phyloP scores from a whole-genome alignment of 2,888 invertebrate species.

The Isotomurus palustris region DNA sequence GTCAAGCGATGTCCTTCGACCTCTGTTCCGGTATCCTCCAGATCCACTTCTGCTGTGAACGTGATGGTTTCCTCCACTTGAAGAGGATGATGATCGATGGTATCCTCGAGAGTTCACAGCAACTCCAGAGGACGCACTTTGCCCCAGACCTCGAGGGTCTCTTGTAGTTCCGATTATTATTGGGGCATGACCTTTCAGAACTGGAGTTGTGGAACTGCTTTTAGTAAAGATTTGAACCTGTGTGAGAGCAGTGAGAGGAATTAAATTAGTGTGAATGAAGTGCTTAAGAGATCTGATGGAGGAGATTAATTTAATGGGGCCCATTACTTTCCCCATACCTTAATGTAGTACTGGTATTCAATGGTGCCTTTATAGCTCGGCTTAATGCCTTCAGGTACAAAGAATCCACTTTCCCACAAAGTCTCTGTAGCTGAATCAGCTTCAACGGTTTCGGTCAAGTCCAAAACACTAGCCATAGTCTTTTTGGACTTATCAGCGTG shows the following conservation, averaged over 20 bases:
- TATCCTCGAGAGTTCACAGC: too few relatives aligned
- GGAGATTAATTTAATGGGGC: background rate
- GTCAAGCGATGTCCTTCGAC: slow-evolving; percentile 2
- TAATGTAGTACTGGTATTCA: slow-evolving; percentile 28
- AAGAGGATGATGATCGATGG: too few relatives aligned
- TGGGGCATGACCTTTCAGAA: slow-evolving; percentile 28
- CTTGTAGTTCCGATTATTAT: slow-evolving; percentile 25
- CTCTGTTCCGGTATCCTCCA: background rate
- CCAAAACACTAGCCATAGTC: slow-evolving; percentile 17
- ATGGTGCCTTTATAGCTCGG: slow-evolving; percentile 21
- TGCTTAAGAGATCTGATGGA: background rate
- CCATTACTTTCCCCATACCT: slow-evolving; percentile 19
- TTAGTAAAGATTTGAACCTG: slow-evolving; percentile 10
- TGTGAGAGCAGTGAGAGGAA: too few relatives aligned
- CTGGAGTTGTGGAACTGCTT: background rate
- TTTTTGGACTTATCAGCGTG: slow-evolving; percentile 26
- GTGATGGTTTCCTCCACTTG: too few relatives aligned
- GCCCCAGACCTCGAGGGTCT: too few relatives aligned
- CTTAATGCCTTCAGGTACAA: slow-evolving; percentile 20
- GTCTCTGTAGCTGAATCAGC: slow-evolving; percentile 30
- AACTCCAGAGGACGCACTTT: background rate
- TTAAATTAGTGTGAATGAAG: background rate
- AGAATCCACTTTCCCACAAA: slow-evolving; percentile 27
- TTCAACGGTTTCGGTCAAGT: slow-evolving; percentile 26
- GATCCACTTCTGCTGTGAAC: too few relatives aligned